phyloP scores from a whole-genome alignment of 2,888 invertebrate species.

The Torymus tubicola region DNA sequence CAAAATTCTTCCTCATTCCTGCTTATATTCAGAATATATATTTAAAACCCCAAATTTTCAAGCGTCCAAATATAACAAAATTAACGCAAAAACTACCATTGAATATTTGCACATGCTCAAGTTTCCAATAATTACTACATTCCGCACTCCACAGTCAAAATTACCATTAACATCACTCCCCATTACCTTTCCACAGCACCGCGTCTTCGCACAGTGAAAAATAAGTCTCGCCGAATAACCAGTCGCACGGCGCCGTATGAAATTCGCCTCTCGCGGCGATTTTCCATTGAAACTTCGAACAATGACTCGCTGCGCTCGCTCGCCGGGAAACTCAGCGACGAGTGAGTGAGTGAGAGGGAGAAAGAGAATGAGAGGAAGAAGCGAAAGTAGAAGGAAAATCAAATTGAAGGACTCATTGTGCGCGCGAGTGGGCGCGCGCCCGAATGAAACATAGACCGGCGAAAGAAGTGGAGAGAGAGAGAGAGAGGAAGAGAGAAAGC shows the following conservation, averaged over 20 bases:
- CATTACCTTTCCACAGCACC: constrained; percentile 2
- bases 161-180: constrained; percentile 18
- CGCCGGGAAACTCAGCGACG: constrained; percentile 24
- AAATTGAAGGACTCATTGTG: constrained; percentile 54
- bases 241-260: constrained; percentile 56
- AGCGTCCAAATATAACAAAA: too few relatives aligned
- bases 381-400: constrained; percentile 50
- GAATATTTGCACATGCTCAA: too few relatives aligned
- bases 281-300: constrained; percentile 51
- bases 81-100: too few relatives aligned
- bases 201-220: neutral
- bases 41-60: too few relatives aligned
- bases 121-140: neutral
- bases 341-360: neutral
- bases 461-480: neutral
- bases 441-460: constrained; percentile 33
- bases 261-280: constrained; percentile 50
- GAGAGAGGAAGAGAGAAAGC: constrained; percentile 1
- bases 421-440: neutral
- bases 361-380: constrained; percentile 6
- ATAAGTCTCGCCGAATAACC: constrained; percentile 60
- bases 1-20: too few relatives aligned
- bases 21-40: too few relatives aligned
- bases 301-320: constrained; percentile 45
- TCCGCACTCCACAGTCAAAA: neutral